Conservation (phyloP, 2,888 invertebrate genomes). For the Hesperia comma region DNA sequence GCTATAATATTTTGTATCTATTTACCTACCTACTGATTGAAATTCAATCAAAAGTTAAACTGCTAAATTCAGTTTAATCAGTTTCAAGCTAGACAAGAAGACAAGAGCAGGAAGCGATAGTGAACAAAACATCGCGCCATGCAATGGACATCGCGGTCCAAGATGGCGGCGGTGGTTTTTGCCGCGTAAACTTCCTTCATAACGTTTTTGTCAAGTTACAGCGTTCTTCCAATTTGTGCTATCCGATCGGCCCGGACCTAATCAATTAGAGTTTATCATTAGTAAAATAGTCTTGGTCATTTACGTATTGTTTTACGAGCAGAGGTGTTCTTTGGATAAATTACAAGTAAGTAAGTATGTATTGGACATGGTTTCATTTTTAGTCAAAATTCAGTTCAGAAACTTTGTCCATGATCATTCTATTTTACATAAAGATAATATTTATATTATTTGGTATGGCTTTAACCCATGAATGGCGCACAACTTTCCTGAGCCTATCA, state of each 20-base stretch:
- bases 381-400: too few species aligned
- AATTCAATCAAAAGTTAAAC: conserved; percentile 14
- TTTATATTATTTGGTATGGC: too few species aligned
- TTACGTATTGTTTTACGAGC: too few species aligned
- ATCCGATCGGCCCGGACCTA: conserved; percentile 39
- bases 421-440: too few species aligned
- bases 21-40: background rate
- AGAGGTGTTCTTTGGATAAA: too few species aligned
- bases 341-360: too few species aligned
- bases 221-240: conserved; percentile 33
- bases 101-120: conserved; percentile 7
- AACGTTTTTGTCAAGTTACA: conserved; percentile 51
- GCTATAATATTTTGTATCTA: background rate
- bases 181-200: conserved; percentile 53
- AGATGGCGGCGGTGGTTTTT: conserved; percentile 51
- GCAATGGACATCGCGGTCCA: conserved; percentile 39
- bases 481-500: too few species aligned
- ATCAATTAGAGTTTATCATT: conserved; percentile 49
- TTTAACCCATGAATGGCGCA: too few species aligned
- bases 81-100: conserved; percentile 14
- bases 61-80: conserved; percentile 16
- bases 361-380: too few species aligned
- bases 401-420: too few species aligned
- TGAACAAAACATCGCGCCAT: conserved; percentile 21
- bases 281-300: conserved; percentile 29